Base-by-base conservation (phyloP, 2,888 invertebrate species). In the Chaitophorus viminalis region DNA sequence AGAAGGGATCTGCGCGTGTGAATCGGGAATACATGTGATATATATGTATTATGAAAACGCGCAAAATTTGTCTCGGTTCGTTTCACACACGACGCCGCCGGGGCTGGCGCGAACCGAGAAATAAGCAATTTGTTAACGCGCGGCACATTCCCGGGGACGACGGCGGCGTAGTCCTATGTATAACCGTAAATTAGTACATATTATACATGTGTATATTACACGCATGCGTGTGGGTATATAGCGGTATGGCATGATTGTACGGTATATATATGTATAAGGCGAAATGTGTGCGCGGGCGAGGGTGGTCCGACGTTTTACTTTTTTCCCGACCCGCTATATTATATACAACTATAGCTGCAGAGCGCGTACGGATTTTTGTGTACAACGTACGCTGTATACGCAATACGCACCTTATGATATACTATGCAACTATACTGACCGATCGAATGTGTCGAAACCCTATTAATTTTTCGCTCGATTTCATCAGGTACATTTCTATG, bases 71-170 rank as follows among this genome's bases (percentile, higher is more conserved):
- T 79, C 25, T 81, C 86, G 86, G 86, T 87, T 39, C 86, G n/a
- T 74, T 74, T 79, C 86, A 87, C 86, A 87, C 9, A 87, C 86
- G 86, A 87, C 86, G 86, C 86, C 86, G 86, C 72, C 86, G 72
- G 79, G 79, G 79, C 86, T 86, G 86, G 70, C 52, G 77, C 52
- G 17, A 86, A 78, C 68, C 85, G 36, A 74, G 31, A 65, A 87
- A 74, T 74, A 79, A 74, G 29, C 86, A 39, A 87, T 87, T 87
- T 79, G 79, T 87, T 87, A 79, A 86, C 54, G 39, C 74, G 46
- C 76, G 8, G 60, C 60, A 14, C 60, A 77, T 46, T 68, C 68
- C 72, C 21, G 18, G 79, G 18, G 78, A 77, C 8, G 54, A 54
- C 78, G 31, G 54, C 52, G 82, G n/a, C n/a, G n/a, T n/a, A n/a